phyloP scores from a whole-genome alignment of 1,140 invertebrate genomes.

The Leguminivora glycinivorella region DNA sequence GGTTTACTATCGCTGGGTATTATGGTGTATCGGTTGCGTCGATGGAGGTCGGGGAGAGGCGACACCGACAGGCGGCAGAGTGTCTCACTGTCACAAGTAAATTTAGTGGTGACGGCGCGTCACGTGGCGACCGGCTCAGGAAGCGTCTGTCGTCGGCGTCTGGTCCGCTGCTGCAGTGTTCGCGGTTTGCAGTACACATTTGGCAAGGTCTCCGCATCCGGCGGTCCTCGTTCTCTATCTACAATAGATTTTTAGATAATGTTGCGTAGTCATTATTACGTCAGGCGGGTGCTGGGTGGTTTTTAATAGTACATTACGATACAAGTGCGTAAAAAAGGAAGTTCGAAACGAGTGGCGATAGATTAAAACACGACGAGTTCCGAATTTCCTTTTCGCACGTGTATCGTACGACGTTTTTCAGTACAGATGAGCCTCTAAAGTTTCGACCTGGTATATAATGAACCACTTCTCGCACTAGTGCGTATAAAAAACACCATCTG shows the following conservation, averaged over 20 bases:
- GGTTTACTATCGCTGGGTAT: no score
- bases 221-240: constrained; percentile 4
- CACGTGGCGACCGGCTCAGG: constrained; percentile 45
- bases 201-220: constrained; percentile 44
- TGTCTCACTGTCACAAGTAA: constrained; percentile 56
- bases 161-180: constrained; percentile 29
- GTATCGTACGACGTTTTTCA: no score
- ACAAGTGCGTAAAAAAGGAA: no score
- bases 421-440: no score
- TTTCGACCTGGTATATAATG: no score
- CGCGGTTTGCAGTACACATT: constrained; percentile 38
- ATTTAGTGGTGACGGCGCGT: constrained; percentile 60
- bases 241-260: not conserved
- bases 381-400: no score
- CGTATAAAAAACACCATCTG: no score
- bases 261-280: not conserved
- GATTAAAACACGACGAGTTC: no score
- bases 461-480: no score
- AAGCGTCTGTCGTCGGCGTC: constrained; percentile 59
- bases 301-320: no score
- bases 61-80: constrained; percentile 41
- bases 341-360: no score
- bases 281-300: not conserved
- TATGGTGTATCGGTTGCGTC: constrained; percentile 8
- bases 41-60: constrained; percentile 13